A percentile compares a stretch with the other conserved stretches of the same genome.
phyloP scores from a whole-genome alignment of 2,888 invertebrate genomes.

The Andrena flavipes region DNA sequence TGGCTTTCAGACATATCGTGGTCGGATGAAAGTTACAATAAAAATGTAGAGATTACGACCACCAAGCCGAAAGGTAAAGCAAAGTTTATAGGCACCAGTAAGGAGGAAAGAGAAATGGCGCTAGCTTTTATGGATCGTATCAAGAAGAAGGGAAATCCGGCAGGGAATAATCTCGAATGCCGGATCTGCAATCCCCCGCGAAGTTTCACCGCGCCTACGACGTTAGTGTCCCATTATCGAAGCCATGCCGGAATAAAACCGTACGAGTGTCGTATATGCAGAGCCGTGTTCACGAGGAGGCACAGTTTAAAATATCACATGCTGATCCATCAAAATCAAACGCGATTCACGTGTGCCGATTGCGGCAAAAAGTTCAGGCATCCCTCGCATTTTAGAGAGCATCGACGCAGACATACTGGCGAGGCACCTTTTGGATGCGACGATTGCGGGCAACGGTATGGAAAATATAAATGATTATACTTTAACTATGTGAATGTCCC shows the following conservation, averaged over 20 bases:
- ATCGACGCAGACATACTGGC: slow-evolving; percentile 86
- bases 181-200: slow-evolving; percentile 86
- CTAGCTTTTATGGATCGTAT: slow-evolving; percentile 85
- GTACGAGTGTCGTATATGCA: slow-evolving; percentile 87
- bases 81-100: slow-evolving; percentile 85
- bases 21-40: slow-evolving; percentile 51
- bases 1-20: slow-evolving; percentile 60
- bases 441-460: slow-evolving; percentile 84
- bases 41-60: slow-evolving; percentile 51
- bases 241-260: slow-evolving; percentile 88
- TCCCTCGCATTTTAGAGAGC: slow-evolving; percentile 87
- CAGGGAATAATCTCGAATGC: slow-evolving; percentile 85
- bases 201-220: slow-evolving; percentile 87
- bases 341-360: slow-evolving; percentile 87
- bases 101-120: slow-evolving; percentile 85
- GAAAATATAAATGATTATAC: background rate
- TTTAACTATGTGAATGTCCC: background rate
- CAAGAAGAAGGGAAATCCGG: slow-evolving; percentile 83
- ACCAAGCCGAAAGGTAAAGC: slow-evolving; percentile 85
- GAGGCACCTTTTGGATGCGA: slow-evolving; percentile 86
- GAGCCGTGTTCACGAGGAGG: slow-evolving; percentile 87
- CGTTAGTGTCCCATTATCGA: slow-evolving; percentile 87
- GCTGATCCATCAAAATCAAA: slow-evolving; percentile 87
- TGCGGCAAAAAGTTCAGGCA: slow-evolving; percentile 87
- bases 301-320: slow-evolving; percentile 88